A percentile compares a stretch with the other conserved stretches of the same genome.
Evolutionary conservation across 2,113 vertebrate species (phyloP).

Genomic region (Motacilla tschutschensis): DNA sequence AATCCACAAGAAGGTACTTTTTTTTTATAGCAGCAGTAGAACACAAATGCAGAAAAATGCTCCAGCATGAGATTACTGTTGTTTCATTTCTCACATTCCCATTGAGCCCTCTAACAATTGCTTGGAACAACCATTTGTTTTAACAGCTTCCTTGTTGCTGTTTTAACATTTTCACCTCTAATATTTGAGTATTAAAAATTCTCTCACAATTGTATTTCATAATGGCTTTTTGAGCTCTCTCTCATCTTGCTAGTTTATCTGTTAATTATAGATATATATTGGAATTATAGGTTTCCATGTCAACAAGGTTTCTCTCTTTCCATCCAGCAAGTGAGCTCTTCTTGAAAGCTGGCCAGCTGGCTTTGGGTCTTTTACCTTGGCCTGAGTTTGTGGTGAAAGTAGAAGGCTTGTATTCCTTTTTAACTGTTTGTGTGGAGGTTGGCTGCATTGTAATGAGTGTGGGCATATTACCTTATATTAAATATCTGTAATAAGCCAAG

Average conservation of each 20-base stretch:
- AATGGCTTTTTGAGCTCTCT: background rate
- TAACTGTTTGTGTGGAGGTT: background rate
- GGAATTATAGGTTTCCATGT: slow-evolving; percentile 13
- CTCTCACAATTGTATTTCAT: background rate
- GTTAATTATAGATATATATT: background rate
- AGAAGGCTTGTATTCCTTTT: background rate
- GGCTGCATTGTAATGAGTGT: background rate
- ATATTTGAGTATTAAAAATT: background rate
- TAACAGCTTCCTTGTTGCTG: background rate
- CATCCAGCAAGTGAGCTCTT: background rate
- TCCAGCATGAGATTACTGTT: background rate
- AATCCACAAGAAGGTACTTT: background rate
- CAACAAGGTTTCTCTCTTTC: background rate
- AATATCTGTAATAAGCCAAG: background rate
- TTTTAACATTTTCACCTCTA: background rate
- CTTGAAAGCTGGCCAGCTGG: slow-evolving; percentile 7
- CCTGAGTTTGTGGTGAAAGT: background rate
- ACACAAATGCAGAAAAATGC: background rate
- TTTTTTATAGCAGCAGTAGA: background rate
- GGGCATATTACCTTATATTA: background rate
- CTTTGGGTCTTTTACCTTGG: background rate
- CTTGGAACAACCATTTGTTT: background rate
- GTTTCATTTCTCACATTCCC: background rate
- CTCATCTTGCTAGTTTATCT: background rate
- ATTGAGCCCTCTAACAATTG: background rate